Percentiles rank a stretch among this genome's conserved stretches.
phyloP scores from a whole-genome alignment of 2,888 invertebrate species.

The Antheraea yamamai region DNA sequence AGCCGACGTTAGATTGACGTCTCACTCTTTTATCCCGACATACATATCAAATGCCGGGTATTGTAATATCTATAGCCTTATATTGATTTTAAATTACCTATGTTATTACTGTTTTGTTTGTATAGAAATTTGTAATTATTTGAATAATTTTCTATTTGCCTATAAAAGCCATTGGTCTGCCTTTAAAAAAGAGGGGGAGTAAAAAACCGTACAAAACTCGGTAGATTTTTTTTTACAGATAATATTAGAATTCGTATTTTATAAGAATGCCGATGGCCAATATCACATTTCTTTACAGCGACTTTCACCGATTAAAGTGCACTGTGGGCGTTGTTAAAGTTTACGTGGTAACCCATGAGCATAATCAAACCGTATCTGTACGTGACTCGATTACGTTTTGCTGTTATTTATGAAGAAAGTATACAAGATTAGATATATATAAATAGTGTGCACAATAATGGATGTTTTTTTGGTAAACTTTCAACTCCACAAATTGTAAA shows the following conservation, averaged over 20 bases:
- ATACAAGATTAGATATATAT: neutral
- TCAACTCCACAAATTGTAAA: neutral
- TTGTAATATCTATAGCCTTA: too few relatives aligned
- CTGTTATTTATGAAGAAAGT: conserved; percentile 10
- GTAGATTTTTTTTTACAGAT: neutral
- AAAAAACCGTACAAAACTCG: neutral
- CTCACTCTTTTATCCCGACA: too few relatives aligned
- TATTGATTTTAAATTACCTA: too few relatives aligned
- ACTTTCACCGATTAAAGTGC: conserved; percentile 25
- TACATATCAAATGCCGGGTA: too few relatives aligned
- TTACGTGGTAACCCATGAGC: conserved; percentile 15
- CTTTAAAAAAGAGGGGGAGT: neutral
- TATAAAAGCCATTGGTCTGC: too few relatives aligned
- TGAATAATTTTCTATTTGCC: too few relatives aligned
- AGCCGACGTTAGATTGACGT: too few relatives aligned
- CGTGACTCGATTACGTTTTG: conserved; percentile 19
- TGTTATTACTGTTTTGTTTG: too few relatives aligned
- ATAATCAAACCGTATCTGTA: conserved; percentile 17
- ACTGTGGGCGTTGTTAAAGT: conserved; percentile 19
- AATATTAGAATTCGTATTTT: conserved; percentile 26
- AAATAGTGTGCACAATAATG: neutral
- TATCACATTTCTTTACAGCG: conserved; percentile 25
- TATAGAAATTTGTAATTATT: too few relatives aligned
- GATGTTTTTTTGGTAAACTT: neutral
- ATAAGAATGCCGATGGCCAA: conserved; percentile 24